phyloP scores from a whole-genome alignment of 1,140 invertebrate genomes.

The Drosophila seguyi region DNA sequence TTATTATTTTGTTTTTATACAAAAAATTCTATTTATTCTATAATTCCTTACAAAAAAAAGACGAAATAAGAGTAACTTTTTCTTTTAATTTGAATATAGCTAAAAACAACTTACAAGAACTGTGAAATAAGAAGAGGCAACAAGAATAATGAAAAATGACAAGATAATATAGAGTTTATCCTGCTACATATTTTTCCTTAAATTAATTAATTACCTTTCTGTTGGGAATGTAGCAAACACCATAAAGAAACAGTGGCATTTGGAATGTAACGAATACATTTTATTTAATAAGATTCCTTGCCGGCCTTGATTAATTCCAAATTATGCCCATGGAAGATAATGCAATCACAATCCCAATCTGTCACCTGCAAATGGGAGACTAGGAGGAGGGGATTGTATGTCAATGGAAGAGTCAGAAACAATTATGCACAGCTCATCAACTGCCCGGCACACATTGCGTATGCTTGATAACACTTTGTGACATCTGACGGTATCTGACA shows the following conservation, averaged over 20 bases:
- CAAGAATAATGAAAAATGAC: no score
- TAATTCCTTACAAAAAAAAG: no score
- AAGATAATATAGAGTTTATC: no score
- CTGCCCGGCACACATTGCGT: constrained; percentile 39
- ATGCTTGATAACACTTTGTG: constrained; percentile 39
- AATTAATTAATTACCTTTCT: no score
- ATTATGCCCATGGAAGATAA: constrained; percentile 10
- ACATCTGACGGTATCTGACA: constrained; percentile 47
- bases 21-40: no score
- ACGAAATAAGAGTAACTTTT: no score
- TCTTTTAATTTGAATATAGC: no score
- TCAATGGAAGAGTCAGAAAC: constrained; percentile 37
- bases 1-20: no score
- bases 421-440: constrained; percentile 53
- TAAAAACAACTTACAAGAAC: no score
- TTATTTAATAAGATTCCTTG: neutral
- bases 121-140: no score
- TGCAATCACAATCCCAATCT: constrained; percentile 11
- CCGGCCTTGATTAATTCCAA: neutral
- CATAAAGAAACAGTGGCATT: no score
- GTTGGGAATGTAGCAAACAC: neutral
- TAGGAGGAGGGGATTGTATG: neutral
- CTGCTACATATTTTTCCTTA: no score
- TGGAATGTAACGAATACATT: neutral
- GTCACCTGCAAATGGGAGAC: constrained; percentile 19